Base-by-base conservation (phyloP, 1,140 invertebrate genomes). In the Periplaneta americana region DNA sequence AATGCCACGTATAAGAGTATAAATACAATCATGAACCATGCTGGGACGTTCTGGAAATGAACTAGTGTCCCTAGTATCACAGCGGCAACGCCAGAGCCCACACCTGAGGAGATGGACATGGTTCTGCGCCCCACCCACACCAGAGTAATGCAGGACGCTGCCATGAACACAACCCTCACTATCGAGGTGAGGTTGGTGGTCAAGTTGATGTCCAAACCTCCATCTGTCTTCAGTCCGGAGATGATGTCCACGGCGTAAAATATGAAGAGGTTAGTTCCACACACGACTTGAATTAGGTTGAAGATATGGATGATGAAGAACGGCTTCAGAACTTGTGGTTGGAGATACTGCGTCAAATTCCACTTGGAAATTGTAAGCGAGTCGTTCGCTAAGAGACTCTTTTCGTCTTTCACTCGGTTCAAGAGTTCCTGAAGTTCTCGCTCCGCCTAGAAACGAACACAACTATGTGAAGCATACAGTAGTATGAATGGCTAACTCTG, bases 161-260 rank as follows among this genome's bases (percentile, higher is more conserved):
- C 87, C 2, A 91, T 92, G 82, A 94, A 92, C 0, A 89, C 78
- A 11, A 93, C 89, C 76, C 94, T 89, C 0, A 93, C 90, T 2
- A 90, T 85, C 0, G 93, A 93, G 3, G 92, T 94, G 33, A 92
- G 88, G 83, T 93, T 92, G 0, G 93, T 93, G 31, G 92, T 92
- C 37, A 90, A 82, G 78, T 90, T 90, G 76, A 86, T 86, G 80
- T 92, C 88, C 33, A 88, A 15, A 22, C 48, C 48, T 28, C 4
- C 34, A 81, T 66, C 10, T 0, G 8, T 88, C 81, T 91, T 91
- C 32, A 92, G 88, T 33, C 91, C 89, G 13, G 89, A 86, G 2
- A 94, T 86, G 48, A 95, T 92, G 80, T 94, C 92, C 0, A 94
- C 92, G 1, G 93, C 94, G 82, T 95, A 95, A 86, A 94, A 95